A percentile compares a stretch with the other conserved stretches of the same genome.
Evolutionary conservation across 2,797 vertebrate genomes (phyloP).

Genomic region (Sphaeramia orbicularis): DNA sequence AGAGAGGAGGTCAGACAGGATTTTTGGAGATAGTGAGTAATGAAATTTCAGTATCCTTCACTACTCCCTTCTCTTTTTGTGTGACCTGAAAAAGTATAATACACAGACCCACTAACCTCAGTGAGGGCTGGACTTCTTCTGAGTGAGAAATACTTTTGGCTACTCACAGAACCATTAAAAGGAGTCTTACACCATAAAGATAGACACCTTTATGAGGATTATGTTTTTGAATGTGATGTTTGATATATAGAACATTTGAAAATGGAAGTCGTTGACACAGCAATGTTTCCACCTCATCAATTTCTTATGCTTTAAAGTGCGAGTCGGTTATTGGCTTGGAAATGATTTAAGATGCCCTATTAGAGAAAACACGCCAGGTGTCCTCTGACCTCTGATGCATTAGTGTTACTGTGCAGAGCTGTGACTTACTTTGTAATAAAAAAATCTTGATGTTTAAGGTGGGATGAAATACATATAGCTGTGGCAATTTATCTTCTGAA

Average conservation of each 20-base stretch:
- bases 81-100: constrained; percentile 11
- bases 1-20: too few species aligned
- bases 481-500: constrained; percentile 29
- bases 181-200: background rate
- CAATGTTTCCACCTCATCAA: constrained; percentile 5
- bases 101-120: constrained; percentile 7
- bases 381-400: constrained; percentile 46
- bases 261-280: constrained; percentile 27
- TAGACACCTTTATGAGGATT: constrained; percentile 7
- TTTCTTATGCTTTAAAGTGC: background rate
- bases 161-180: constrained; percentile 13
- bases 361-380: constrained; percentile 12
- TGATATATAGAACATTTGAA: constrained; percentile 3
- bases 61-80: constrained; percentile 6
- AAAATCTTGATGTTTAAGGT: constrained; percentile 23
- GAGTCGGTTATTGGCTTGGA: constrained; percentile 23
- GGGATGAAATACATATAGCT: constrained; percentile 10
- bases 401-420: constrained; percentile 35
- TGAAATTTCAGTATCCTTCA: too few species aligned
- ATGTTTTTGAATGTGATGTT: constrained; percentile 4
- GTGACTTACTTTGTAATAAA: constrained; percentile 21
- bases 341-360: constrained; percentile 13
- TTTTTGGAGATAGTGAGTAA: too few species aligned
- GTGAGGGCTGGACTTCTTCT: constrained; percentile 45
- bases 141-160: constrained; percentile 4